Percentiles rank a stretch among this genome's conserved stretches.
Evolutionary conservation across 2,797 vertebrate genomes (phyloP).

Genomic region (Enteromius paludinosus): DNA sequence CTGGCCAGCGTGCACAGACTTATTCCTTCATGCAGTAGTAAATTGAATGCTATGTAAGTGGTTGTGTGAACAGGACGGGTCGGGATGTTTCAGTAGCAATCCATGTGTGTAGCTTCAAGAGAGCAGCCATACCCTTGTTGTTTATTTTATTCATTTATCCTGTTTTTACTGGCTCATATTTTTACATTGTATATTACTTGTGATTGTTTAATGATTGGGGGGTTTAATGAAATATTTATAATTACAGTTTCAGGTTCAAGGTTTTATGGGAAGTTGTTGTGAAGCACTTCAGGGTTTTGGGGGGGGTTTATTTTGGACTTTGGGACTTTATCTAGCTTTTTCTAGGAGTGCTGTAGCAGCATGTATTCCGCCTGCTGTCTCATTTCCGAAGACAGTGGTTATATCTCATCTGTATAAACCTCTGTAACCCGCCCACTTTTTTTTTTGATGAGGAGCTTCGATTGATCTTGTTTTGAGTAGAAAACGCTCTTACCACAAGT

Average conservation of each 20-base stretch:
- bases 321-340: background rate
- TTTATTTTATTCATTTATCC: background rate
- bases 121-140: background rate
- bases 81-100: background rate
- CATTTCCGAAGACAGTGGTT: slow-evolving; percentile 21
- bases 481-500: slow-evolving; percentile 32
- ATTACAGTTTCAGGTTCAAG: background rate
- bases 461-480: slow-evolving; percentile 41
- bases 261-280: background rate
- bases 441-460: slow-evolving; percentile 26
- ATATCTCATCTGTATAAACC: slow-evolving; percentile 40
- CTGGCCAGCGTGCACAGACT: background rate
- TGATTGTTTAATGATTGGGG: background rate
- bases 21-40: background rate
- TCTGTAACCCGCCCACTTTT: background rate
- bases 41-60: background rate
- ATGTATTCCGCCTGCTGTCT: slow-evolving; percentile 7
- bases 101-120: background rate
- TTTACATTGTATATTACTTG: too few species aligned
- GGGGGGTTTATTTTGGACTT: too few species aligned
- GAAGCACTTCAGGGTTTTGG: too few species aligned
- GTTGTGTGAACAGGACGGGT: background rate
- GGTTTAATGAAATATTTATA: background rate
- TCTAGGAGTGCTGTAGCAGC: slow-evolving; percentile 7
- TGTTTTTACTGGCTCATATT: background rate